Conservation (phyloP, 53 echinoderm and acorn worm species). For the Temnopleurus reevesii region DNA sequence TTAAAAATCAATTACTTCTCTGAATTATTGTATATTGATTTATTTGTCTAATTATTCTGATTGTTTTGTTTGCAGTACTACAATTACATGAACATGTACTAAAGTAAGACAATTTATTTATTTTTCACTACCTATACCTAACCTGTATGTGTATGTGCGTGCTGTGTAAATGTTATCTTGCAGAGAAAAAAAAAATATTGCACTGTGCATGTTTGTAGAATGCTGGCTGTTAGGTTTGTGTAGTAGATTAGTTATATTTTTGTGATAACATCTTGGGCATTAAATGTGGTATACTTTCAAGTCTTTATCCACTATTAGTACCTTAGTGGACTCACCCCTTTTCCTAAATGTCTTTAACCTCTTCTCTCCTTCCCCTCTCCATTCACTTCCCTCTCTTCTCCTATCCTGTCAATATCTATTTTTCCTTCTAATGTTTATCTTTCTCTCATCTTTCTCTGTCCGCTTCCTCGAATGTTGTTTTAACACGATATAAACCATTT, state of each 20-base stretch:
- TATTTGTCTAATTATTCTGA: not conserved
- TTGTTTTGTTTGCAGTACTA: conserved; percentile 74
- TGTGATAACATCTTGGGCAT: no score
- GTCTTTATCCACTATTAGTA: no score
- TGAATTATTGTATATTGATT: no score
- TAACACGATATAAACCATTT: no score
- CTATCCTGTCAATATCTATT: not conserved
- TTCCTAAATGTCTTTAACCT: not conserved
- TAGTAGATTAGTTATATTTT: no score
- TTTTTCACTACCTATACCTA: not conserved
- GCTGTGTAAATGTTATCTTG: not conserved
- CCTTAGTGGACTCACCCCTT: not conserved
- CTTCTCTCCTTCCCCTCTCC: not conserved
- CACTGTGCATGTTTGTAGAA: no score
- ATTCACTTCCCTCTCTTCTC: not conserved
- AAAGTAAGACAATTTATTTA: conserved; percentile 72
- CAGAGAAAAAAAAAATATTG: no score
- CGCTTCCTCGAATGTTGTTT: not conserved
- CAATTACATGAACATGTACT: conserved; percentile 95
- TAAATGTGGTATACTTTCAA: no score
- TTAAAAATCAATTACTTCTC: no score
- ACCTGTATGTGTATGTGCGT: not conserved
- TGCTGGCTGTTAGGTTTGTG: no score
- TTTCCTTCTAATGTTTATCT: not conserved
- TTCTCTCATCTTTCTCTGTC: not conserved